Conservation (phyloP, 2,888 invertebrate species). For the Gerris lacustris region DNA sequence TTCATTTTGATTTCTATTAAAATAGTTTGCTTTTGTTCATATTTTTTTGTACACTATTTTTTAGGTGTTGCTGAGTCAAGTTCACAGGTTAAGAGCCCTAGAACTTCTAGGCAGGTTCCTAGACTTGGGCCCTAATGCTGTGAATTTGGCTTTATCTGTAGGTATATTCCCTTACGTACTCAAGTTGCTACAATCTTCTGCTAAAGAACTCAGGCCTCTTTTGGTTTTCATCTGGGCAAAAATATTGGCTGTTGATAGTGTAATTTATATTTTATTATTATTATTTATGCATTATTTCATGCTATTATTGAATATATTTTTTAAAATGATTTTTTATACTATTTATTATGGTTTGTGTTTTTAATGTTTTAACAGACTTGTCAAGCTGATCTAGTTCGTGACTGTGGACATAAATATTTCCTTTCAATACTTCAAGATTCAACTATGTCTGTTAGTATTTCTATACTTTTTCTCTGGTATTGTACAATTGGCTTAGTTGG, state of each 20-base stretch:
- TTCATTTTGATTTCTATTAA: no score
- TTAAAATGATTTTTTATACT: slow-evolving; percentile 9
- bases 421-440: slow-evolving; percentile 80
- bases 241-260: slow-evolving; percentile 89
- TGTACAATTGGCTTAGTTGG: background rate
- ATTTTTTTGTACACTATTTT: background rate
- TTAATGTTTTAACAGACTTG: slow-evolving; percentile 55
- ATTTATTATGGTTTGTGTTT: slow-evolving; percentile 15
- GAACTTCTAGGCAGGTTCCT: slow-evolving; percentile 87
- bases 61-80: slow-evolving; percentile 51
- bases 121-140: slow-evolving; percentile 92
- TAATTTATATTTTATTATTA: slow-evolving; percentile 41
- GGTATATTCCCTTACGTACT: slow-evolving; percentile 98
- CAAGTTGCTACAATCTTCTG: slow-evolving; percentile 88
- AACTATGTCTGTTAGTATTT: slow-evolving; percentile 56
- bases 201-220: slow-evolving; percentile 78
- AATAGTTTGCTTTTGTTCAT: no score
- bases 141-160: slow-evolving; percentile 86
- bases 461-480: background rate
- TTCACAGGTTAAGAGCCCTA: slow-evolving; percentile 86
- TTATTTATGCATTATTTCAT: slow-evolving; percentile 9
- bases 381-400: slow-evolving; percentile 87
- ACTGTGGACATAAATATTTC: slow-evolving; percentile 89
- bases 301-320: slow-evolving; percentile 5
- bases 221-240: slow-evolving; percentile 99